Conservation (phyloP, 53 echinoderm and acorn worm genomes). For the Holothuria scabra region DNA sequence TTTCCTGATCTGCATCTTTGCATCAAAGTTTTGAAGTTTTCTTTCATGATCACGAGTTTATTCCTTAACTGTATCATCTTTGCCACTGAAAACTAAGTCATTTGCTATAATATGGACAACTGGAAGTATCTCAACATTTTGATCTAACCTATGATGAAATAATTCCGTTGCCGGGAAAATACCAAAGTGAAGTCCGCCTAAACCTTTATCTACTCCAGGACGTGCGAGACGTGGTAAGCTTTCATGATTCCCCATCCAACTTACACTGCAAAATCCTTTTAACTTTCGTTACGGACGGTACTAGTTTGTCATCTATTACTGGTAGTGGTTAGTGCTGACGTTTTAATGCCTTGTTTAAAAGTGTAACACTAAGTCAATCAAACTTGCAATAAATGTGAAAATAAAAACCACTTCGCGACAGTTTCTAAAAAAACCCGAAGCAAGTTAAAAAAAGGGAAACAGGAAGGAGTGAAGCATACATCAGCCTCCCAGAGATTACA, state of each 20-base stretch:
- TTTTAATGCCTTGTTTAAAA: slow-evolving; percentile 16
- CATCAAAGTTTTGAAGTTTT: slow-evolving; percentile 36
- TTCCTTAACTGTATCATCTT: slow-evolving; percentile 46
- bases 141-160: slow-evolving; percentile 50
- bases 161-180: slow-evolving; percentile 18
- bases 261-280: slow-evolving; percentile 30
- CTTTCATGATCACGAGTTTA: slow-evolving; percentile 23
- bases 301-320: too few species aligned
- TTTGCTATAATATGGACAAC: slow-evolving; percentile 56
- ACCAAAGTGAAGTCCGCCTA: not conserved
- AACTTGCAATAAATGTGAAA: slow-evolving; percentile 55
- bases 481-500: too few species aligned
- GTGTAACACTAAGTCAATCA: slow-evolving; percentile 62
- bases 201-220: slow-evolving; percentile 32
- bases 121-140: slow-evolving; percentile 41
- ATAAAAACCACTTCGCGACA: too few species aligned
- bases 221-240: slow-evolving; percentile 13
- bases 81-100: slow-evolving; percentile 56
- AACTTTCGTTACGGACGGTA: not conserved
- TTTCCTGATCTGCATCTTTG: slow-evolving; percentile 35
- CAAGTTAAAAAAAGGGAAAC: too few species aligned
- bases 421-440: too few species aligned
- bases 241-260: slow-evolving; percentile 5
- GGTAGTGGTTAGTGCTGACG: slow-evolving; percentile 27
- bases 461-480: too few species aligned